Base-by-base conservation (phyloP, 1,140 invertebrate species). In the Thaumatotibia leucotreta region DNA sequence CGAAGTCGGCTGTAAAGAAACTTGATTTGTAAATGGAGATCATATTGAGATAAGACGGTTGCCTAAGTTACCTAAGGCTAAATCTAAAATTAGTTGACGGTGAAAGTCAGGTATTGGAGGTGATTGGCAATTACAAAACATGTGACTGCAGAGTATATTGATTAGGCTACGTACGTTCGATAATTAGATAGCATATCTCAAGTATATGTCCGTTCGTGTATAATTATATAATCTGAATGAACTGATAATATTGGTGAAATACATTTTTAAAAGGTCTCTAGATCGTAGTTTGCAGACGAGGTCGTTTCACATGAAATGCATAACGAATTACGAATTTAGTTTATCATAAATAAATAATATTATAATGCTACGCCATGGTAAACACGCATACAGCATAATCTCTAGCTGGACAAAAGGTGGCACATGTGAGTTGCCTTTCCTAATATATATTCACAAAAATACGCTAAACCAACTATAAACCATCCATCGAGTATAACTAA, bases 1-100 rank as follows among this genome's bases (percentile, higher is more conserved):
- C 99, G 94, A 99, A 99, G 92, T 99, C 99, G 80, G 99, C 98
- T 97, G 89, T 72, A 93, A 70, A 77, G 70, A 75, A 72, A 69
- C 63, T 62, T 17, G 8, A 68, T 11, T 64, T 65, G 61, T 39
- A 62, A 31, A 69, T 24, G 65, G 39, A 45, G 39, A 45, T 20
- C 17, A 17, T 45, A 17, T 45, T 45, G 39, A 20, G 35, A 39
- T 39, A 39, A 39, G 10, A 39, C 35, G n/a, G 5, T n/a, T 14
- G 14, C n/a, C 35, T 39, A 39, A 20, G n/a, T 45, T 17, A 45
- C 35, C 35, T 45, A 45, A 45, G 39, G 39, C 39, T 20, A 45
- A 45, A 4, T 20, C 39, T 45, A 45, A 6, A 20, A 39, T 45
- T 45, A 20, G 14, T 45, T 20, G 17, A 45, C 17, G 2, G 6